Evolutionary conservation across 2,888 invertebrate species (phyloP), one percentile per base, ranked within the genome.

Genomic region (Tromatobia lineatoria): DNA sequence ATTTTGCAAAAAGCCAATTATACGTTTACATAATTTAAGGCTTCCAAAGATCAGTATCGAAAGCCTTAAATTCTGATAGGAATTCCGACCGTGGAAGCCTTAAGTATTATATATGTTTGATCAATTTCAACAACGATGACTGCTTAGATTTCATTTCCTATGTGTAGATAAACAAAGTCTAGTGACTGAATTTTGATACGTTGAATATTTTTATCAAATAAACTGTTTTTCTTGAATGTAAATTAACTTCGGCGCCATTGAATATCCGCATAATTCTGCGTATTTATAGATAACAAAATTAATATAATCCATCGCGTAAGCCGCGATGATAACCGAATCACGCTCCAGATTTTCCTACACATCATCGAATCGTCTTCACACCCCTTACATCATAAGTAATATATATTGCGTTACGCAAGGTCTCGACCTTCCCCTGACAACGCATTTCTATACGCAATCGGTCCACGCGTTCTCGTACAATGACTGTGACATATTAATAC

Each of bases 341-440:
- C 79, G 77, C 59, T 83, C 82, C 57, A 78, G 52, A 76, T 80
- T 82, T 83, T 82, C 25, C 25, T 47, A 66, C 23, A 71, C 79
- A 80, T 82, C 47, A 70, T 82, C 82, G 71, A 64, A 73, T 80
- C 69, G 64, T 80, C 86, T 84, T 80, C 54, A 76, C 80, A 45
- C 18, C 84, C 84, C 80, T 87, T 85, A 85, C 87, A 84, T 86
- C 86, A 86, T 81, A 70, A 76, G 73, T 73, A 82, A 79, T 73
- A 83, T 13, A 57, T 78, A 54, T 84, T 83, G 77, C 74, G 79
- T 86, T 86, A 86, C 84, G 86, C 86, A 87, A 87, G 87, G 86
- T 86, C 86, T 83, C 83, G 87, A 85, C 85, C 87, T 87, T 86
- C 83, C 59, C 66, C 75, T 54, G 78, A 59, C 77, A 42, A 64